Conservation (phyloP, 2,113 vertebrate species). For the Dicaeum eximium region DNA sequence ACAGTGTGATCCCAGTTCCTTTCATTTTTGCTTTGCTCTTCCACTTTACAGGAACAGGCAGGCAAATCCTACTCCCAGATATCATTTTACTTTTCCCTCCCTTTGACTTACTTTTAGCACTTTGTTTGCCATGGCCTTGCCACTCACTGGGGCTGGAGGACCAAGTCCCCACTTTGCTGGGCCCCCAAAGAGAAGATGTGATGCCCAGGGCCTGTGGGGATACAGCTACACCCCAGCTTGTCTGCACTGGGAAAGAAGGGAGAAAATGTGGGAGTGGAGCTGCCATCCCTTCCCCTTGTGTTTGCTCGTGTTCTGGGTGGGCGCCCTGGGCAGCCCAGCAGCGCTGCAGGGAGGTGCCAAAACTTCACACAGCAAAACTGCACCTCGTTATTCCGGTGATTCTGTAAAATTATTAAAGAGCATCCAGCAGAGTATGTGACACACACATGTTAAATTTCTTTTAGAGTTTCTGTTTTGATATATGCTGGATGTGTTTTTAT, state of each 20-base stretch:
- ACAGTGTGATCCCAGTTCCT: background rate
- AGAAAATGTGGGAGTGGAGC: rapidly evolving
- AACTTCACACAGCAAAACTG: background rate
- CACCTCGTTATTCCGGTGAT: background rate
- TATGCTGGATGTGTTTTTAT: slow-evolving; percentile 13
- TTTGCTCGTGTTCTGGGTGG: background rate
- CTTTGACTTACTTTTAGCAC: background rate
- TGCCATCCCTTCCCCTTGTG: rapidly evolving
- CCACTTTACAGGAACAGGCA: background rate
- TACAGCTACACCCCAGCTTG: background rate
- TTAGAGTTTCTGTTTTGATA: slow-evolving; percentile 41
- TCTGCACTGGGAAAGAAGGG: rapidly evolving
- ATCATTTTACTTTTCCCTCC: background rate
- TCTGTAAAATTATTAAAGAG: background rate
- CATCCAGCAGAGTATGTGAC: slow-evolving; percentile 12
- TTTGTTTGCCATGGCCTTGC: background rate
- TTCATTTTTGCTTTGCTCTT: background rate
- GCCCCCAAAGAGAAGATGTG: background rate
- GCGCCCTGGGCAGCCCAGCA: background rate
- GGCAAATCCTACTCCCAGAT: background rate
- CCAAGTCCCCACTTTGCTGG: rapidly evolving
- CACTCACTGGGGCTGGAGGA: background rate
- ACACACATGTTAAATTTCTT: slow-evolving; percentile 49
- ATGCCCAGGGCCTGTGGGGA: background rate
- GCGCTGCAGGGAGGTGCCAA: background rate